Evolutionary conservation across 2,797 vertebrate genomes (phyloP), one percentile per base, ranked within the genome.

Genomic region (Xiphorhynchus erythropygius): DNA sequence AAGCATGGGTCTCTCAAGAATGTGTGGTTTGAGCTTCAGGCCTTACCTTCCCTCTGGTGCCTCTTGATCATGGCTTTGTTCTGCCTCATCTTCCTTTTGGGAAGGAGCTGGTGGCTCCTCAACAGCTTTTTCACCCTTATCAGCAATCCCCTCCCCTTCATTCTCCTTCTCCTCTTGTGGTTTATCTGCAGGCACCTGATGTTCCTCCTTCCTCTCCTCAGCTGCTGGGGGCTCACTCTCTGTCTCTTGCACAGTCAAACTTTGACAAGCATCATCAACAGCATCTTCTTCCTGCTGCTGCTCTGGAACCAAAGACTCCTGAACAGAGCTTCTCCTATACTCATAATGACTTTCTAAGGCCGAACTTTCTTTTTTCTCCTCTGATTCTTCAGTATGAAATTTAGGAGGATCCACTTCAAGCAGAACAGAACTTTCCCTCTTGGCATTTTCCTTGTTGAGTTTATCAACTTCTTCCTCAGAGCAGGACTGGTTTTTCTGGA

Each of bases 371-470:
- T 23, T 33, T 32, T 91, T 49, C 4, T 68, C n/a, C 49, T 71
- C 81, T 79, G 53, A 5, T 25, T 49, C 93, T 91, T 95, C 94
- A 53, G 50, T 35, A 79, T 47, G 42, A 91, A 93, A 90, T 59
- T 67, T 65, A 19, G 68, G 33, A 46, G 85, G 50, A 94, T 60
- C 92, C 49, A 59, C 93, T 32, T 94, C 90, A 87, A 89, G 82
- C 28, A 91, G 77, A 87, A 96, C 87, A 5, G 87, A 50, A 33
- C 53, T 96, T 92, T 97, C 96, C 84, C 92, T 97, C 93, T 97
- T 93, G 0, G 78, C 39, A 97, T 99, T 99, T 98, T 99, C 98
- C 95, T 98, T 95, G 97, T 99, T 99, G 94, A 98, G 98, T 63
- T 98, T 98, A 77, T 98, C 97, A 77, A 99, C 90, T 50, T 96